Conservation (phyloP, 2,113 vertebrate genomes). For the Trachemys scripta region DNA sequence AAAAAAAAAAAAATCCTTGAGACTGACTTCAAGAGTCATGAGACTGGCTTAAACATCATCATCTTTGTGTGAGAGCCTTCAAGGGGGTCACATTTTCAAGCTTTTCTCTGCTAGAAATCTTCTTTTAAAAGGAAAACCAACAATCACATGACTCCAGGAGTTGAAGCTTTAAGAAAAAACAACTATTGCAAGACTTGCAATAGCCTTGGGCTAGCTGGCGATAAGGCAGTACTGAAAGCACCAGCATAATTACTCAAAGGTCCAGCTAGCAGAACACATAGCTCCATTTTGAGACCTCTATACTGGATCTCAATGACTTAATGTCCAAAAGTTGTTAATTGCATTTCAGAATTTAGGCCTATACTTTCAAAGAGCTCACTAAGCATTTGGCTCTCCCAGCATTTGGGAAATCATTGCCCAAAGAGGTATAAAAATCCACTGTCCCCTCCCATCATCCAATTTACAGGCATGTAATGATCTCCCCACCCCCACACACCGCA, state of each 20-base stretch:
- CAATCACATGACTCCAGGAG: neutral
- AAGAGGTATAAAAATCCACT: neutral
- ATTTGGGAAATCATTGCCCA: neutral
- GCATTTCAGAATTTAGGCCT: neutral
- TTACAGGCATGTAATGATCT: fast-evolving
- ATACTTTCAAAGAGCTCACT: too few species aligned
- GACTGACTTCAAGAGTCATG: neutral
- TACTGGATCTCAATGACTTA: neutral
- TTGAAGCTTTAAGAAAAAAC: neutral
- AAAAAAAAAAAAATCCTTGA: neutral
- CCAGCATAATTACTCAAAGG: neutral
- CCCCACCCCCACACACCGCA: neutral
- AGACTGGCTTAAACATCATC: neutral
- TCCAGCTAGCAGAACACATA: neutral
- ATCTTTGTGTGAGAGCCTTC: neutral
- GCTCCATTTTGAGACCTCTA: neutral
- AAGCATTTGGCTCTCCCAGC: too few species aligned
- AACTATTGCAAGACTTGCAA: neutral
- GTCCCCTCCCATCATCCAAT: too few species aligned
- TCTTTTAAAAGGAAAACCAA: neutral
- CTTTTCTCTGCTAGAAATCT: neutral
- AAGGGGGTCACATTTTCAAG: neutral
- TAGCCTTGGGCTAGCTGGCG: neutral
- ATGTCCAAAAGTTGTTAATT: neutral
- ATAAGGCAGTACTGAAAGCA: neutral